Base-by-base conservation (phyloP, 2,888 invertebrate genomes). In the Athalia circularis region DNA sequence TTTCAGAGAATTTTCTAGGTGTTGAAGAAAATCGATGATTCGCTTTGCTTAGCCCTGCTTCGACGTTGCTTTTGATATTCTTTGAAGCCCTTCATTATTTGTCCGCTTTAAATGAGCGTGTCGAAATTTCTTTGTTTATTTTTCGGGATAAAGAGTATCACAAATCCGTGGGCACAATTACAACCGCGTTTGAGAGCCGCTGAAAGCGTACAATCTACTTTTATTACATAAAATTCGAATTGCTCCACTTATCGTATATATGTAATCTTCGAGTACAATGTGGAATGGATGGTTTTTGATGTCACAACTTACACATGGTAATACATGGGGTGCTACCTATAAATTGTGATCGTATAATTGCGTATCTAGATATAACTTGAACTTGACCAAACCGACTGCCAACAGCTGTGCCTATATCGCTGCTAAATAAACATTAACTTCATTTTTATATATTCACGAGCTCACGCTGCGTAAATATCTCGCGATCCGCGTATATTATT, bases 151-250 rank as follows among this genome's bases (percentile, higher is more conserved):
- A 29, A 29, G 29, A 29, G 29, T 29, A 29, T 29, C 29, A 29
- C 29, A 29, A 29, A 29, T 29, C 29, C 29, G 29, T 29, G 29
- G 29, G 29, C 29, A 29, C 29, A 29, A 29, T 29, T 29, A 29
- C 2, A 52, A n/a, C 11, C 7, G 54, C 7, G 54, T 50, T 29
- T 72, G 77, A 72, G 62, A 61, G 72, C 70, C 77, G 11, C 70
- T 62, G 77, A 15, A 15, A 62, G 47, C 61, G 50, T 43, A 6
- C 13, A 61, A 61, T 72, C 5, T 13, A 15, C 54, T 77, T 68
- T 62, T 45, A 62, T 77, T 77, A 61, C 77, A 62, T 77, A 72
- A 77, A 43, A 62, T 72, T 61, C 45, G 61, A 77, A 77, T 13
- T 72, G 57, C 62, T 43, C 29, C 59, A 11, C 67, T 29, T 5